Conservation (phyloP, 92 coral and sea anemone species). For the Anthopleura xanthogrammica region DNA sequence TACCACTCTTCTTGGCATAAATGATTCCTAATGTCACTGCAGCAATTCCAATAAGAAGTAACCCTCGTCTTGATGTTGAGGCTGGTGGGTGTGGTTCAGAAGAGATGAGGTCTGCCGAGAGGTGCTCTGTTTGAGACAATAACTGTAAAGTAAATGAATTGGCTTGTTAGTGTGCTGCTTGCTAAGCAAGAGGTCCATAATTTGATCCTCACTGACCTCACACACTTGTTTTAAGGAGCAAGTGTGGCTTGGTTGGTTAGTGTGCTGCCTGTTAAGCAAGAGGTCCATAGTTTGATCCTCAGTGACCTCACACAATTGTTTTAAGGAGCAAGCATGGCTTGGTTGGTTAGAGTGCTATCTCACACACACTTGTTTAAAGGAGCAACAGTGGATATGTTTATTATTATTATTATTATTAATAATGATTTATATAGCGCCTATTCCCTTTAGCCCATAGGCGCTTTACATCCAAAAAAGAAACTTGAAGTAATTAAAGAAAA, state of each 20-base stretch:
- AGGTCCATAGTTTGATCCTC: no score
- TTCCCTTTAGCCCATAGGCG: no score
- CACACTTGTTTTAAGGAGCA: no score
- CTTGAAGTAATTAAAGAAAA: background rate
- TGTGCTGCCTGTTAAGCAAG: background rate
- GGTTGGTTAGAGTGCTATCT: no score
- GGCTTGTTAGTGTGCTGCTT: background rate
- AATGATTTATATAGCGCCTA: no score
- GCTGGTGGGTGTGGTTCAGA: conserved; percentile 7
- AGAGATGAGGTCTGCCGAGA: conserved; percentile 37
- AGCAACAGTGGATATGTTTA: no score
- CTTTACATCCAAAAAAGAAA: no score
- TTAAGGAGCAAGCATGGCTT: no score
- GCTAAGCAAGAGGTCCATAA: background rate
- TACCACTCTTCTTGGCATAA: conserved; percentile 12
- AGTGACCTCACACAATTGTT: no score
- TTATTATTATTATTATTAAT: no score
- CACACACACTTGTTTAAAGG: no score
- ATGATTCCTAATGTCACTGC: conserved; percentile 19
- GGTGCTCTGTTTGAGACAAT: conserved; percentile 14
- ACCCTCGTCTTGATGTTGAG: conserved; percentile 33
- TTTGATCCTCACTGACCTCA: no score
- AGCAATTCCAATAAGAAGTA: conserved; percentile 21
- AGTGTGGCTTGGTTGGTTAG: background rate
- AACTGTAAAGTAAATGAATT: conserved; percentile 11